Percentiles rank a stretch among this genome's conserved stretches.
Conservation (phyloP, 2,797 vertebrate genomes). For the Cyprinella venusta region DNA sequence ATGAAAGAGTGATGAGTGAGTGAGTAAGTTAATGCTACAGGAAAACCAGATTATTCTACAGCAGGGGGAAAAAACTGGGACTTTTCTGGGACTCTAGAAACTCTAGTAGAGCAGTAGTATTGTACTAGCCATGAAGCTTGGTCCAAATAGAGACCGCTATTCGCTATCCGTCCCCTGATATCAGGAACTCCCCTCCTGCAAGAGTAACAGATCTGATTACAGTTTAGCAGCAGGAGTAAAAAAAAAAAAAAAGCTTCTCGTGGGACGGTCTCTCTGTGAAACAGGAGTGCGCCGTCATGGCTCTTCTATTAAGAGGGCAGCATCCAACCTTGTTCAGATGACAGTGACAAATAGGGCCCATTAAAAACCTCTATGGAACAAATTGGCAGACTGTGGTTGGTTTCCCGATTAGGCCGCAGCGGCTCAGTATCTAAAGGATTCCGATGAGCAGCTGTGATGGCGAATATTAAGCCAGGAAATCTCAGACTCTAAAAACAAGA, state of each 20-base stretch:
- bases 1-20: not conserved
- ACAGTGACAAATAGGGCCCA: slow-evolving; percentile 65
- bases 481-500: slow-evolving; percentile 14
- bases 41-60: too few species aligned
- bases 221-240: slow-evolving; percentile 54
- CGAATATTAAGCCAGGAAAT: slow-evolving; percentile 44
- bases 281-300: slow-evolving; percentile 55
- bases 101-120: not conserved
- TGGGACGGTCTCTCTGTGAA: slow-evolving; percentile 60
- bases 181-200: slow-evolving; percentile 49
- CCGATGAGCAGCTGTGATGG: slow-evolving; percentile 51
- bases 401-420: slow-evolving; percentile 48
- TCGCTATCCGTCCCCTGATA: slow-evolving; percentile 23
- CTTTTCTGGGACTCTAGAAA: slow-evolving; percentile 15
- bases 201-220: slow-evolving; percentile 62
- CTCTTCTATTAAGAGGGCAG: slow-evolving; percentile 59
- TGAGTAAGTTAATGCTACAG: too few species aligned
- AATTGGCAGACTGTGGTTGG: slow-evolving; percentile 57
- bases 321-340: slow-evolving; percentile 58
- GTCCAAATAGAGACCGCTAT: not conserved
- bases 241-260: slow-evolving; percentile 55
- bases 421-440: slow-evolving; percentile 43
- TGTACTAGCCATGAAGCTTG: not conserved
- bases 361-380: slow-evolving; percentile 60
- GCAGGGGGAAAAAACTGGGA: too few species aligned